Conservation (phyloP, 1,140 invertebrate genomes). For the Trichomalopsis sarcophagae region DNA sequence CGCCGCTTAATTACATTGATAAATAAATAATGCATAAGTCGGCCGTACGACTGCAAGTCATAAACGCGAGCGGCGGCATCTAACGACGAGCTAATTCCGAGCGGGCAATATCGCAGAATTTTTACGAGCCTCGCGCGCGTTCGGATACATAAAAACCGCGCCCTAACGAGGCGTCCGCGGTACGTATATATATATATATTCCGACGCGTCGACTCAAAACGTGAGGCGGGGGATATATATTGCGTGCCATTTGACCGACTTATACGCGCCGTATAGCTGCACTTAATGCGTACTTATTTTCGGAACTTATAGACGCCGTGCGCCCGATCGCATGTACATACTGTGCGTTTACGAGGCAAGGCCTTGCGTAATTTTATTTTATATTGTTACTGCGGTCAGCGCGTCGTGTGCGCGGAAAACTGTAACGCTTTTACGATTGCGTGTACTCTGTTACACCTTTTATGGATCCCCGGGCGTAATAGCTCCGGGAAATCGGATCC, state of each 20-base stretch:
- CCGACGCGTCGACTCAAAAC: no score
- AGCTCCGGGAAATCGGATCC: not conserved
- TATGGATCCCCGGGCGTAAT: not conserved
- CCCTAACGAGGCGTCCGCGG: not conserved
- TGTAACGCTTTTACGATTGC: not conserved
- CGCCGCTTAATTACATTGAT: slow-evolving; percentile 2
- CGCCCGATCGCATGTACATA: not conserved
- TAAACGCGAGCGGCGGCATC: not conserved
- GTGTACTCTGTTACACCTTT: not conserved
- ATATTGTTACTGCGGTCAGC: not conserved
- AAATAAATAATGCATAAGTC: slow-evolving; percentile 38
- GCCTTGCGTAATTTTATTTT: slow-evolving; percentile 13
- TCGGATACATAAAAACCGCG: not conserved
- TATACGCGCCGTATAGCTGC: not conserved
- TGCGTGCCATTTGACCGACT: not conserved
- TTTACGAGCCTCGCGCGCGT: slow-evolving; percentile 20
- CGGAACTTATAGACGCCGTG: slow-evolving; percentile 1
- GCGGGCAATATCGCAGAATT: not conserved
- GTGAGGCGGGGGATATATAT: no score
- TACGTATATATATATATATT: not conserved
- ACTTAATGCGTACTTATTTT: not conserved
- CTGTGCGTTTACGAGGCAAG: not conserved
- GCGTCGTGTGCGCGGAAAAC: not conserved
- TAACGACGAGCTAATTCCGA: slow-evolving; percentile 14
- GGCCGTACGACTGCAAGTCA: not conserved